Conservation (phyloP, 2,888 invertebrate genomes). For the Tetrapedia diversipes region DNA sequence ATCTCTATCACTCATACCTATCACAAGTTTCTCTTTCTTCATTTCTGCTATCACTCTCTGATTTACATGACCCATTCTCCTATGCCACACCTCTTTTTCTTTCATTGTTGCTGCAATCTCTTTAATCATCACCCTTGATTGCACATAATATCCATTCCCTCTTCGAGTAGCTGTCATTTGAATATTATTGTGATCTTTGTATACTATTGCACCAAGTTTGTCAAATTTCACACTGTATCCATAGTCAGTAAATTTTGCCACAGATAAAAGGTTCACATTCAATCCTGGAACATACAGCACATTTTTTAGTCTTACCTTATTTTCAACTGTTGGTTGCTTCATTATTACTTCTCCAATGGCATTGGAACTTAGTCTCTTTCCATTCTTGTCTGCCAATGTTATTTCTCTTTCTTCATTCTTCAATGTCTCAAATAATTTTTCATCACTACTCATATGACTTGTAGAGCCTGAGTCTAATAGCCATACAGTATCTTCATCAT, state of each 20-base stretch:
- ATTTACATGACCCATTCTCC: conserved; percentile 9
- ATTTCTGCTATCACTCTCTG: background rate
- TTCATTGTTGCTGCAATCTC: too few relatives aligned
- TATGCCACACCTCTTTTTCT: too few relatives aligned
- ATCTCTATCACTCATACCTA: background rate
- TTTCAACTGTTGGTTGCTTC: background rate
- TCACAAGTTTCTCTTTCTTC: background rate
- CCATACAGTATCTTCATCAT: too few relatives aligned
- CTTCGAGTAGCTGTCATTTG: background rate
- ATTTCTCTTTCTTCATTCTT: background rate
- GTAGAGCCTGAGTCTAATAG: too few relatives aligned
- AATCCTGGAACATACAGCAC: background rate
- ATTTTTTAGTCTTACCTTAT: background rate
- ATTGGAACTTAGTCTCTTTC: background rate
- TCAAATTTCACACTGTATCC: conserved; percentile 2
- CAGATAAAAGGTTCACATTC: conserved; percentile 2
- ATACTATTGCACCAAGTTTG: background rate
- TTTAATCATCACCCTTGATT: too few relatives aligned
- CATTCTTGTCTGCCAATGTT: background rate
- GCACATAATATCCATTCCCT: too few relatives aligned
- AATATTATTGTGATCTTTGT: background rate
- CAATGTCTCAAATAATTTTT: background rate
- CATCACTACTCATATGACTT: background rate
- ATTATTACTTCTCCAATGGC: background rate
- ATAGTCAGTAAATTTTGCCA: background rate